Percentiles rank a stretch among this genome's conserved stretches.
Evolutionary conservation across 2,888 invertebrate genomes (phyloP).

Genomic region (Agrochola circellaris): DNA sequence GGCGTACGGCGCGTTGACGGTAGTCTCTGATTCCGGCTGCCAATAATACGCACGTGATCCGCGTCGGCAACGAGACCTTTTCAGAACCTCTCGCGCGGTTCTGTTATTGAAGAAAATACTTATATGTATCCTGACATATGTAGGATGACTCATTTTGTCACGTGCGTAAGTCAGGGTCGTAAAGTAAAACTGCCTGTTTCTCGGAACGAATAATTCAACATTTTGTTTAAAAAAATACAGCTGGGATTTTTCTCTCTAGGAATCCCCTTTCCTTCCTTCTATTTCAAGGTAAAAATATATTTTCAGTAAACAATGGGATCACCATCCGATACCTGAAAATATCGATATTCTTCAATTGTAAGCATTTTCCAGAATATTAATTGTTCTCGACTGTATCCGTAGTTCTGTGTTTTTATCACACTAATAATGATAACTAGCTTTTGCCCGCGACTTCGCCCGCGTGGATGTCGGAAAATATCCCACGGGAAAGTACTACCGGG

Average conservation of each 20-base stretch:
- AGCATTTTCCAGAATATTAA: background rate
- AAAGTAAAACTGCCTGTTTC: slow-evolving; percentile 26
- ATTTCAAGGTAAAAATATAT: background rate
- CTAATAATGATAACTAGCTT: background rate
- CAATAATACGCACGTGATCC: slow-evolving; percentile 87
- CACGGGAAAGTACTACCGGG: too few species aligned
- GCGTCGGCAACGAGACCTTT: slow-evolving; percentile 74
- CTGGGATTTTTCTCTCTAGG: background rate
- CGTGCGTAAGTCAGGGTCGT: slow-evolving; percentile 51
- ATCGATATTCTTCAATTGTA: background rate
- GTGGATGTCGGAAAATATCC: too few species aligned
- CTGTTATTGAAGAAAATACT: slow-evolving; percentile 80
- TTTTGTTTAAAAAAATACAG: background rate
- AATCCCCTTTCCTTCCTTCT: background rate
- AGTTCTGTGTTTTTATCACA: background rate
- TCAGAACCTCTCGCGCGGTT: slow-evolving; percentile 71
- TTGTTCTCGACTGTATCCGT: background rate
- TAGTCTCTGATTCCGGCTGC: slow-evolving; percentile 84
- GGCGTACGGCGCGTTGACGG: slow-evolving; percentile 78
- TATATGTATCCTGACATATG: slow-evolving; percentile 69
- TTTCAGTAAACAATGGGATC: background rate
- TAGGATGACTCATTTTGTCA: slow-evolving; percentile 72
- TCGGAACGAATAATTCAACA: slow-evolving; percentile 5
- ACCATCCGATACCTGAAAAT: background rate
- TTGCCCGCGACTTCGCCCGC: too few species aligned